Evolutionary conservation across 2,113 vertebrate genomes (phyloP).

Genomic region (Acinonyx jubatus): DNA sequence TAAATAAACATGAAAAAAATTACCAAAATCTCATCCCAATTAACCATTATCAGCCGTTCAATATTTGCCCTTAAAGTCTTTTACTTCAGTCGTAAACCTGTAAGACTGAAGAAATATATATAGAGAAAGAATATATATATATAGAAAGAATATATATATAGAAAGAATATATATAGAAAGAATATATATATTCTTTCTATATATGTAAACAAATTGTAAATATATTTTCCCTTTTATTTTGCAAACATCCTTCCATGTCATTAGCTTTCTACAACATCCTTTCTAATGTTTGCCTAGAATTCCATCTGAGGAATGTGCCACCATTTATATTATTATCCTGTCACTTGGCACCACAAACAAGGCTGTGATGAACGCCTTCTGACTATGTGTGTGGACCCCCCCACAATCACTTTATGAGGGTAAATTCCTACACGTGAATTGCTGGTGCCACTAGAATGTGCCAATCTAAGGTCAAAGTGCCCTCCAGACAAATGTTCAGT

Average conservation of each 20-base stretch:
- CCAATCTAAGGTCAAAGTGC: not conserved
- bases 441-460: not conserved
- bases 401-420: not conserved
- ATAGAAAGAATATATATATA: not conserved
- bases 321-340: not conserved
- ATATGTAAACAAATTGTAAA: no score
- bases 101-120: not conserved
- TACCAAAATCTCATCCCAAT: not conserved
- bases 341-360: not conserved
- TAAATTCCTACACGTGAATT: not conserved
- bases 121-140: not conserved
- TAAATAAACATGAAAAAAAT: not conserved
- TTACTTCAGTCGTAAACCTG: not conserved
- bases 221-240: not conserved
- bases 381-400: not conserved
- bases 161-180: no score
- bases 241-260: not conserved
- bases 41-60: not conserved
- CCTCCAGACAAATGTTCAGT: not conserved
- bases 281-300: not conserved
- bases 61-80: not conserved
- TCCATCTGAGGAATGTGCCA: not conserved
- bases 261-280: not conserved
- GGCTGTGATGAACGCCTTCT: not conserved
- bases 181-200: not conserved